A percentile compares a stretch with the other conserved stretches of the same genome.
These are phyloP conservation scores for Zonitis immaculata DNA, from an alignment of 2,888 invertebrate species.

Conservation along the genomic window DNA sequence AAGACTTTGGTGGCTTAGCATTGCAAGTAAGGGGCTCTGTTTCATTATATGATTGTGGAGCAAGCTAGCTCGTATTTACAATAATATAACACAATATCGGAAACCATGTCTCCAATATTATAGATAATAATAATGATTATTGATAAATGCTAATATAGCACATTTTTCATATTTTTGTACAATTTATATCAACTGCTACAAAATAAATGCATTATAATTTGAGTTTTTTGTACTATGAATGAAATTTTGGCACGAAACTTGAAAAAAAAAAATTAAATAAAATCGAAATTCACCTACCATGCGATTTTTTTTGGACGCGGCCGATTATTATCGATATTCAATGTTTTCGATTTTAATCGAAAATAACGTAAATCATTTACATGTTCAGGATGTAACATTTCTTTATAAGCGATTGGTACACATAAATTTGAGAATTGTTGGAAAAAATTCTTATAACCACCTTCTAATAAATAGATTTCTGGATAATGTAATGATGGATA, in stretches of 20 bases:
- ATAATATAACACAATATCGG: constrained; percentile 24
- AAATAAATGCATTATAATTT: constrained; percentile 21
- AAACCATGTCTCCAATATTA: constrained; percentile 11
- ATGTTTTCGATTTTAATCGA: constrained; percentile 72
- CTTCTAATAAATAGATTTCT: constrained; percentile 88
- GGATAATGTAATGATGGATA: constrained; percentile 88
- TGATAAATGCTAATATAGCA: constrained; percentile 16
- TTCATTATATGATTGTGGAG: constrained; percentile 20
- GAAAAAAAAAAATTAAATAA: not conserved
- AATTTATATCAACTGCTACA: constrained; percentile 18
- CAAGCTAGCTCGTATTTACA: constrained; percentile 20
- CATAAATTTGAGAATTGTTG: constrained; percentile 63
- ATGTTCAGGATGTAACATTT: constrained; percentile 82
- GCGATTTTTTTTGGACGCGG: constrained; percentile 29
- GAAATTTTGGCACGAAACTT: constrained; percentile 18
- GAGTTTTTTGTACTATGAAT: constrained; percentile 24
- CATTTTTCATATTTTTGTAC: constrained; percentile 24
- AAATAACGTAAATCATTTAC: constrained; percentile 67
- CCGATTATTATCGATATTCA: constrained; percentile 55
- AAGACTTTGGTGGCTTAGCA: constrained; percentile 41
- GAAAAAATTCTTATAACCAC: constrained; percentile 85
- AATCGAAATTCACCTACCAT: constrained; percentile 21
- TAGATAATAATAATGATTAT: not conserved
- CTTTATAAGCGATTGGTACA: constrained; percentile 69
- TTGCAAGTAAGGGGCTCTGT: constrained; percentile 35